These are phyloP conservation scores for Tridacna gigas DNA, from an alignment of 2,888 invertebrate species.

Conservation along the genomic window DNA sequence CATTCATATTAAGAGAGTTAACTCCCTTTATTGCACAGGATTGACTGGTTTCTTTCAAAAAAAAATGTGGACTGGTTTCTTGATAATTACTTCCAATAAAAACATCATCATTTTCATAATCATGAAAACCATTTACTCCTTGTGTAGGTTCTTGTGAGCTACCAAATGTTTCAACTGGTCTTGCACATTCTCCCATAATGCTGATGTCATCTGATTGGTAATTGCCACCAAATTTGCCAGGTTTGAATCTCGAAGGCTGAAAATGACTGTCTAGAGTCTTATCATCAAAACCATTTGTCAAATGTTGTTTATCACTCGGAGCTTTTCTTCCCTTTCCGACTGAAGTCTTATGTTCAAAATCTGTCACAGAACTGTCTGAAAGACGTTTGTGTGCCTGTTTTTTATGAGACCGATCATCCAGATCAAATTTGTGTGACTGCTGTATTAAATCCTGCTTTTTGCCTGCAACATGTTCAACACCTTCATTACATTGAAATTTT, in stretches of 20 bases:
- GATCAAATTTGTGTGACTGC: not conserved
- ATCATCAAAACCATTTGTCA: not conserved
- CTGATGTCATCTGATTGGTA: not conserved
- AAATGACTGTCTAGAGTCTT: not conserved
- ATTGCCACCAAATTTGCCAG: not conserved
- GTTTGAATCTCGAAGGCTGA: not conserved
- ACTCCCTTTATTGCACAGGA: not conserved
- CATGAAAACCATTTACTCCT: constrained; percentile 1
- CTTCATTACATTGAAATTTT: not conserved
- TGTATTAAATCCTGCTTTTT: not conserved
- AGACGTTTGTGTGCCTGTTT: not conserved
- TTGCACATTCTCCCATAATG: not conserved
- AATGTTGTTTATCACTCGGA: not conserved
- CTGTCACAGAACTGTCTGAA: constrained; percentile 1
- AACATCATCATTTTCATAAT: constrained; percentile 3
- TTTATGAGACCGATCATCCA: not conserved
- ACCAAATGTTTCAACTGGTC: not conserved
- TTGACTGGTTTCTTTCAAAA: not conserved
- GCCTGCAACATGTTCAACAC: not conserved
- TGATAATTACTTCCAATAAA: not conserved
- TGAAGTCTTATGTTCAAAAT: not conserved
- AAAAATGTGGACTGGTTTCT: not conserved
- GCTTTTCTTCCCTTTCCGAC: not conserved
- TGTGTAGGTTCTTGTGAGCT: not conserved
- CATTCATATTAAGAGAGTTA: not conserved